phyloP scores from a whole-genome alignment of 2,888 invertebrate species.

The Thumatha senex region DNA sequence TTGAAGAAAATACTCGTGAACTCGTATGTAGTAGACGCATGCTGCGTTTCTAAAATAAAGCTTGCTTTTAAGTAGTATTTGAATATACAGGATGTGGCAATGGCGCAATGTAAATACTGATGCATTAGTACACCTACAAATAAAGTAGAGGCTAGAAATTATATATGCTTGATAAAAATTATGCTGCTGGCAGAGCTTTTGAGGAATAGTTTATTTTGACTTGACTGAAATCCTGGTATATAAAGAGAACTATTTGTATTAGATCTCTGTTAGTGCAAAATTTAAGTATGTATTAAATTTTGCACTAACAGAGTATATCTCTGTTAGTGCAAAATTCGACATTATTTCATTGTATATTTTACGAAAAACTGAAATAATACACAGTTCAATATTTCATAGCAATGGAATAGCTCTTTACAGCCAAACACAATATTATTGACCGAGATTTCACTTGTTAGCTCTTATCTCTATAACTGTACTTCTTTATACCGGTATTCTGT shows the following conservation, averaged over 20 bases:
- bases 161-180: not conserved
- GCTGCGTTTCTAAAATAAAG: not conserved
- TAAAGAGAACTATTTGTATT: too few relatives aligned
- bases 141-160: not conserved
- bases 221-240: too few relatives aligned
- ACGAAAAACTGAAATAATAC: too few relatives aligned
- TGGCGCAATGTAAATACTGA: constrained; percentile 8
- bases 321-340: too few relatives aligned
- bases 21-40: not conserved
- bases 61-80: not conserved
- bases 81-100: not conserved
- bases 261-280: too few relatives aligned
- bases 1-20: too few relatives aligned
- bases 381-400: too few relatives aligned
- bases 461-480: constrained; percentile 4
- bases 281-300: too few relatives aligned
- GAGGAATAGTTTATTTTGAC: too few relatives aligned
- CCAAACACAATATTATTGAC: constrained; percentile 3
- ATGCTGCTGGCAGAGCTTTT: not conserved
- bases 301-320: too few relatives aligned
- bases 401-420: too few relatives aligned
- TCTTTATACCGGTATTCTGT: constrained; percentile 8
- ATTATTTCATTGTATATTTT: too few relatives aligned
- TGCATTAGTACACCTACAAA: not conserved
- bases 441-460: constrained; percentile 12